phyloP scores from a whole-genome alignment of 2,888 invertebrate species.

The Folsomia candida region DNA sequence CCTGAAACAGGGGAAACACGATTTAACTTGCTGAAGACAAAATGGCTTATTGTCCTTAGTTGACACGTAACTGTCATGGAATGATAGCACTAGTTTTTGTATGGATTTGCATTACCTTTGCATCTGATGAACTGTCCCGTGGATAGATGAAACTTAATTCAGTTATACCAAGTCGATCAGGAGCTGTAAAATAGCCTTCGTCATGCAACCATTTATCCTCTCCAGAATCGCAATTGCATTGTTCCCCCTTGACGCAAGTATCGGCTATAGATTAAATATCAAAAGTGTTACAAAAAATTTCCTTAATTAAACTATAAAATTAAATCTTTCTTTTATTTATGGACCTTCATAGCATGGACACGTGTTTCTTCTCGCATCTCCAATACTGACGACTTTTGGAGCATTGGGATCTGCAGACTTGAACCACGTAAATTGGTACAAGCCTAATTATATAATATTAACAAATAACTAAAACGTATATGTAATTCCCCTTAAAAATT shows the following conservation, averaged over 20 bases:
- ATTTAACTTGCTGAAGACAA: too few relatives aligned
- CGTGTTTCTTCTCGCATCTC: conserved; percentile 57
- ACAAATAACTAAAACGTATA: too few relatives aligned
- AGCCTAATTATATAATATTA: too few relatives aligned
- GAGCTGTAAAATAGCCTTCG: conserved; percentile 77
- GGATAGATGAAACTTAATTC: conserved; percentile 88
- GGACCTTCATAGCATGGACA: conserved; percentile 59
- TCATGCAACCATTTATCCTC: conserved; percentile 86
- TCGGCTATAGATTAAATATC: conserved; percentile 59
- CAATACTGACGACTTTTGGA: conserved; percentile 75
- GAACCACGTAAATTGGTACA: conserved; percentile 87
- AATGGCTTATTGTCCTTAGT: too few relatives aligned
- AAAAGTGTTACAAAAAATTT: conserved; percentile 24
- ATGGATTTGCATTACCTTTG: conserved; percentile 82
- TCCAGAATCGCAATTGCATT: conserved; percentile 80
- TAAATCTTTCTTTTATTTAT: too few relatives aligned
- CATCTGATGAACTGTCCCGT: conserved; percentile 74
- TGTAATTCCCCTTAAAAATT: too few relatives aligned
- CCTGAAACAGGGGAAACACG: too few relatives aligned
- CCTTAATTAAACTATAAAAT: background rate
- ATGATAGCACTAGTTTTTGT: too few relatives aligned
- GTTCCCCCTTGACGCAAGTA: conserved; percentile 67
- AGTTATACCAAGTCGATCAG: conserved; percentile 80
- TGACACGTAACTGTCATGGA: too few relatives aligned
- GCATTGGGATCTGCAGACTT: conserved; percentile 71